Conservation (phyloP, 2,113 vertebrate genomes). For the Larimichthys polyactis region DNA sequence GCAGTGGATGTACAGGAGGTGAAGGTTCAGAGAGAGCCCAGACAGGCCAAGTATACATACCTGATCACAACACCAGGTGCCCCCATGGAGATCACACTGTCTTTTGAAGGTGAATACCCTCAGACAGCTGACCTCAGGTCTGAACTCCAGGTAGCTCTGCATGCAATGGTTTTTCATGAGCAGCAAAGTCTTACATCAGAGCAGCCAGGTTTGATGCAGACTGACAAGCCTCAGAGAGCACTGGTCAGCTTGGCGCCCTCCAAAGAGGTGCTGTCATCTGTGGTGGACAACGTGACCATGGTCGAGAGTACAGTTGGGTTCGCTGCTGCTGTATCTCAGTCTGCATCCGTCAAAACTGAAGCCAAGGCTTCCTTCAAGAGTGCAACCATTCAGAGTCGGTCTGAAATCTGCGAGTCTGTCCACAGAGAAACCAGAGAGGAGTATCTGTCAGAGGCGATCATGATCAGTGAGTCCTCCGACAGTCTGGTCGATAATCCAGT, state of each 20-base stretch:
- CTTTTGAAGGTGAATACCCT: constrained; percentile 85
- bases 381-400: constrained; percentile 48
- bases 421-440: constrained; percentile 71
- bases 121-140: constrained; percentile 85
- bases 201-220: constrained; percentile 61
- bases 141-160: constrained; percentile 86
- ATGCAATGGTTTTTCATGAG: constrained; percentile 87
- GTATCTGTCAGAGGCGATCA: constrained; percentile 67
- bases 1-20: constrained; percentile 82
- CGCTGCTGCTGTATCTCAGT: constrained; percentile 57
- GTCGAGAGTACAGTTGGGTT: constrained; percentile 70
- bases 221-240: constrained; percentile 56
- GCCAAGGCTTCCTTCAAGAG: constrained; percentile 59
- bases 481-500: constrained; percentile 66
- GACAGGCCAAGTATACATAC: constrained; percentile 80
- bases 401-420: constrained; percentile 66
- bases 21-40: constrained; percentile 82
- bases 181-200: constrained; percentile 83
- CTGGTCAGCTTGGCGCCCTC: constrained; percentile 51
- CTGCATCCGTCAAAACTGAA: constrained; percentile 74
- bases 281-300: constrained; percentile 70
- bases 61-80: constrained; percentile 83
- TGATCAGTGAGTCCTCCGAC: constrained; percentile 56
- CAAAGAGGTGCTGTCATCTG: constrained; percentile 67
- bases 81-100: constrained; percentile 85